Percentiles rank a stretch among this genome's conserved stretches.
Conservation (phyloP, 2,113 vertebrate species). For the Oplegnathus fasciatus region DNA sequence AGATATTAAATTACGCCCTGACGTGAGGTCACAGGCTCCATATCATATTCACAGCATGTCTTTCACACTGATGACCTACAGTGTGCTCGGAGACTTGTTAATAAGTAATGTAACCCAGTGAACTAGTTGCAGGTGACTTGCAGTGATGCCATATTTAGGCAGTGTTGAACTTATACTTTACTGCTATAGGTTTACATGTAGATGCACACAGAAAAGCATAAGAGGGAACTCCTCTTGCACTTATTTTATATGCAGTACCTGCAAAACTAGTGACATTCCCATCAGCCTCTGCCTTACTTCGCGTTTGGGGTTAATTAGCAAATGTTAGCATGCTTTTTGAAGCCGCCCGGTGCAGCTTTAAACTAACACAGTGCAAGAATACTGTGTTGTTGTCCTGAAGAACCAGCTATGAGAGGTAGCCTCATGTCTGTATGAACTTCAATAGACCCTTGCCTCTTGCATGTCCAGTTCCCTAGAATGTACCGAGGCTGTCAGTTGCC, state of each 20-base stretch:
- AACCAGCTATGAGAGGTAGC: constrained; percentile 11
- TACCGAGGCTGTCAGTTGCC: constrained; percentile 54
- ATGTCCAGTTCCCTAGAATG: constrained; percentile 41
- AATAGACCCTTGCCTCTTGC: constrained; percentile 39
- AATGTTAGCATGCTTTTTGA: neutral
- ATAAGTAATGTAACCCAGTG: constrained; percentile 65
- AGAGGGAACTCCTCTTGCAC: neutral
- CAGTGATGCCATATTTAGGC: constrained; percentile 2
- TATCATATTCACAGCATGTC: constrained; percentile 38
- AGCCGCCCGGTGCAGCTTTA: neutral
- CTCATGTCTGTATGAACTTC: neutral
- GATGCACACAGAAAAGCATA: neutral
- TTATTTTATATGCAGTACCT: neutral
- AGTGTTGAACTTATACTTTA: neutral
- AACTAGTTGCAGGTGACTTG: constrained; percentile 25
- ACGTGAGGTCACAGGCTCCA: constrained; percentile 30
- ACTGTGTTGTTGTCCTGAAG: constrained; percentile 74
- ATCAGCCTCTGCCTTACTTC: neutral
- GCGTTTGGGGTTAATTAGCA: neutral
- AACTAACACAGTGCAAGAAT: neutral
- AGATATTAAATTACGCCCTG: constrained; percentile 37
- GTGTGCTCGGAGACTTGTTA: constrained; percentile 17
- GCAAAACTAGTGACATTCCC: neutral
- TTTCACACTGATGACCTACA: constrained; percentile 48
- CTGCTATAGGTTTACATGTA: neutral